A percentile compares a stretch with the other conserved stretches of the same genome.
phyloP scores from a whole-genome alignment of 2,113 vertebrate species.

The Garra rufa region DNA sequence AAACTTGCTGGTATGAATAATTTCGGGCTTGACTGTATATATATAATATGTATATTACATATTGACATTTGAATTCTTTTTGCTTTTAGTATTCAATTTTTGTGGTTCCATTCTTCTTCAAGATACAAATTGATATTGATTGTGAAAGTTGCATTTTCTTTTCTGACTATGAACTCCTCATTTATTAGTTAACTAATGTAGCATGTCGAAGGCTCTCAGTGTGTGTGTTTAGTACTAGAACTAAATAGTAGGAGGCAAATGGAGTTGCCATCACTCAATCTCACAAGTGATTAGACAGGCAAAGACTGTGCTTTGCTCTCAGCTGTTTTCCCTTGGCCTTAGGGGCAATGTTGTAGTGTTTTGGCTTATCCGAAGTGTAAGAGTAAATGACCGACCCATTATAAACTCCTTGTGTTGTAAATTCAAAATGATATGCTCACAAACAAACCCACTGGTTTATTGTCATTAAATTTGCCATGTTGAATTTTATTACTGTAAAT shows the following conservation, averaged over 20 bases:
- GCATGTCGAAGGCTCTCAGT: constrained; percentile 51
- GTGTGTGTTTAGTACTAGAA: constrained; percentile 41
- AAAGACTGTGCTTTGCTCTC: constrained; percentile 40
- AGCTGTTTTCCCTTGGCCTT: constrained; percentile 53
- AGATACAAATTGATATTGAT: not conserved
- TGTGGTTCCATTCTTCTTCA: not conserved
- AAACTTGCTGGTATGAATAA: too few species aligned
- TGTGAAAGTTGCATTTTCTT: not conserved
- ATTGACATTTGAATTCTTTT: too few species aligned
- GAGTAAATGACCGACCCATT: not conserved
- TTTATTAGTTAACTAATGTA: constrained; percentile 58
- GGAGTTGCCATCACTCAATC: constrained; percentile 27
- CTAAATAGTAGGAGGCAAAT: constrained; percentile 23
- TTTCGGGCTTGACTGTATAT: too few species aligned
- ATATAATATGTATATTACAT: too few species aligned
- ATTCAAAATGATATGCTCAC: not conserved
- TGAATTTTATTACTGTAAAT: not conserved
- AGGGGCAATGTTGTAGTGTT: constrained; percentile 3
- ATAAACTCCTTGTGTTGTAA: not conserved
- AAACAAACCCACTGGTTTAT: too few species aligned
- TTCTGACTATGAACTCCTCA: constrained; percentile 1
- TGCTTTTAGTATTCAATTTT: not conserved
- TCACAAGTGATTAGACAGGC: constrained; percentile 29
- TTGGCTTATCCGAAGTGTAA: not conserved
- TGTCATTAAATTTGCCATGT: not conserved